Evolutionary conservation across 1,140 invertebrate species (phyloP).

Genomic region (Popillia japonica): DNA sequence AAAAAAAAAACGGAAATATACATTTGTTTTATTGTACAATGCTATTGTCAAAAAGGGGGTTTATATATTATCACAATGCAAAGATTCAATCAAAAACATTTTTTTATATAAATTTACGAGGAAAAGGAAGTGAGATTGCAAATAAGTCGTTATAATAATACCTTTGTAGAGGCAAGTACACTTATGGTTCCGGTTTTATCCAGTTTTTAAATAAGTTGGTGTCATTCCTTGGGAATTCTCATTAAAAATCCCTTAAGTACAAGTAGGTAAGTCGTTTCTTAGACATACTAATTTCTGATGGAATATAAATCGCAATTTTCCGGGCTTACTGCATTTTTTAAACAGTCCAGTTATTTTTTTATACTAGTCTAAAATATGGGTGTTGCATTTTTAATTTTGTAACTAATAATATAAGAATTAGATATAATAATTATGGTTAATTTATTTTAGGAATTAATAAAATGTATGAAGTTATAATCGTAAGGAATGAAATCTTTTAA

Average conservation of each 20-base stretch:
- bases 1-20: conserved; percentile 22
- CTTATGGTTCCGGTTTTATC: neutral
- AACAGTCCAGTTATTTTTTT: neutral
- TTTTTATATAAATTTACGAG: neutral
- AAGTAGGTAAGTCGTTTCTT: neutral
- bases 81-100: conserved; percentile 9
- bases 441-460: neutral
- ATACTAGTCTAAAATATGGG: neutral
- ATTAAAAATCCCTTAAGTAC: conserved; percentile 4
- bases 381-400: neutral
- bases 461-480: neutral
- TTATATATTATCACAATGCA: conserved; percentile 25
- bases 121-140: neutral
- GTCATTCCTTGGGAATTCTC: neutral
- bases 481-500: neutral
- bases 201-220: neutral
- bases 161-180: neutral
- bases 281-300: neutral
- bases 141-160: neutral
- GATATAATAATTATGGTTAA: neutral
- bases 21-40: conserved; percentile 23
- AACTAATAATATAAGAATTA: neutral
- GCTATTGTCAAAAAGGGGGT: neutral
- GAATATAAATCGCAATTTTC: neutral
- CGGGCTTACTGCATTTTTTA: neutral